Conservation (phyloP, 2,797 vertebrate genomes). For the Aplochiton taeniatus region DNA sequence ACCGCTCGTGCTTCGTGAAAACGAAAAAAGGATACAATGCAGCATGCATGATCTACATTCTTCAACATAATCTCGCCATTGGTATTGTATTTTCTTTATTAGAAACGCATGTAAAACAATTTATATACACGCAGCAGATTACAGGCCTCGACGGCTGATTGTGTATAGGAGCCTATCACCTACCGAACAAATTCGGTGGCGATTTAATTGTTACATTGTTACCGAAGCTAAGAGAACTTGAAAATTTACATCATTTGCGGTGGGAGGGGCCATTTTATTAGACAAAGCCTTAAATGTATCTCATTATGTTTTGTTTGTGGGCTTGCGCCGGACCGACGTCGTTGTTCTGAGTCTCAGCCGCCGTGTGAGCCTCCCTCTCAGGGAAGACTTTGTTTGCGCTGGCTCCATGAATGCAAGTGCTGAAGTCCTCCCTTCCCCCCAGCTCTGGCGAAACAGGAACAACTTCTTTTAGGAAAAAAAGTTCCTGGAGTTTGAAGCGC, state of each 20-base stretch:
- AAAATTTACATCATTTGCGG: conserved; percentile 43
- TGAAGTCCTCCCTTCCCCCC: conserved; percentile 75
- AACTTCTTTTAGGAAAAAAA: conserved; percentile 80
- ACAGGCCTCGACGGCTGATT: conserved; percentile 70
- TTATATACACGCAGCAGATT: conserved; percentile 58
- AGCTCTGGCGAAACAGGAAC: conserved; percentile 78
- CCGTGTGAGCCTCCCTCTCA: conserved; percentile 75
- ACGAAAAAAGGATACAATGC: conserved; percentile 73
- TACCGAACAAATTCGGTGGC: conserved; percentile 50
- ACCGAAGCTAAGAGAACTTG: conserved; percentile 70
- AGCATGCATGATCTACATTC: conserved; percentile 73
- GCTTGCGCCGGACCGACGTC: conserved; percentile 57
- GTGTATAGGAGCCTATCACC: conserved; percentile 50
- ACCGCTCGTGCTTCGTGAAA: conserved; percentile 74
- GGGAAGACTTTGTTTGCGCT: conserved; percentile 81
- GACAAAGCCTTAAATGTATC: conserved; percentile 29
- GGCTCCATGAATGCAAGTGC: conserved; percentile 77
- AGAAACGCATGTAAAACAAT: conserved; percentile 54
- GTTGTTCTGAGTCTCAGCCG: conserved; percentile 68
- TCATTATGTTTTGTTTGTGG: conserved; percentile 31
- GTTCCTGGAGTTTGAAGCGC: conserved; percentile 79
- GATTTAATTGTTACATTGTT: conserved; percentile 75
- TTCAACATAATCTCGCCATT: conserved; percentile 60
- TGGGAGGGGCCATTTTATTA: conserved; percentile 40
- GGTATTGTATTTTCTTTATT: conserved; percentile 66